These are phyloP conservation scores for Lysiphlebus fabarum DNA, from an alignment of 1,140 invertebrate species.

Conservation along the genomic window DNA sequence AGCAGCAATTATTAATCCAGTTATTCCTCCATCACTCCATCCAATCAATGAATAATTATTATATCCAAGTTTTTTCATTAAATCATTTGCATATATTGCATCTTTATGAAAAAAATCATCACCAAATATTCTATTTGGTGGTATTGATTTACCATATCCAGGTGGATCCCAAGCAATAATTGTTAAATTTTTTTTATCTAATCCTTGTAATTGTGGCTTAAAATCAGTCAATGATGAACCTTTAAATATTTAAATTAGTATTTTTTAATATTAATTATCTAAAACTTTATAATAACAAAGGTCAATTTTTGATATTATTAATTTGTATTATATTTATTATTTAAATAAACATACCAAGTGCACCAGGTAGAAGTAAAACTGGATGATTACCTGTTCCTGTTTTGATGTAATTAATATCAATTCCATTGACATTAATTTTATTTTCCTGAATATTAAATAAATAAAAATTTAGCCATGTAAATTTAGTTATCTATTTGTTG, in stretches of 20 bases:
- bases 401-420: constrained; percentile 70
- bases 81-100: constrained; percentile 64
- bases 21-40: constrained; percentile 87
- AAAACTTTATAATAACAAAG: no score
- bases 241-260: no score
- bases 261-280: no score
- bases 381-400: constrained; percentile 67
- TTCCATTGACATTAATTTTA: constrained; percentile 61
- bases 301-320: no score
- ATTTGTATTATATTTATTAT: no score
- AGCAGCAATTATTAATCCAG: constrained; percentile 71
- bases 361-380: constrained; percentile 73
- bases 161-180: constrained; percentile 85
- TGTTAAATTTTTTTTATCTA: constrained; percentile 68
- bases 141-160: constrained; percentile 81
- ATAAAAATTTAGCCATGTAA: constrained; percentile 24
- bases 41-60: constrained; percentile 75
- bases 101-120: constrained; percentile 72
- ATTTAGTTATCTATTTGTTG: no score
- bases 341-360: constrained; percentile 58
- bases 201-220: constrained; percentile 70
- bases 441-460: constrained; percentile 23
- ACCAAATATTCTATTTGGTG: constrained; percentile 70
- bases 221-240: constrained; percentile 78
- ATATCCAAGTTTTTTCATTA: constrained; percentile 72